These are phyloP conservation scores for Halcyon badia DNA, from an alignment of 2,797 vertebrate species.

Conservation along the genomic window DNA sequence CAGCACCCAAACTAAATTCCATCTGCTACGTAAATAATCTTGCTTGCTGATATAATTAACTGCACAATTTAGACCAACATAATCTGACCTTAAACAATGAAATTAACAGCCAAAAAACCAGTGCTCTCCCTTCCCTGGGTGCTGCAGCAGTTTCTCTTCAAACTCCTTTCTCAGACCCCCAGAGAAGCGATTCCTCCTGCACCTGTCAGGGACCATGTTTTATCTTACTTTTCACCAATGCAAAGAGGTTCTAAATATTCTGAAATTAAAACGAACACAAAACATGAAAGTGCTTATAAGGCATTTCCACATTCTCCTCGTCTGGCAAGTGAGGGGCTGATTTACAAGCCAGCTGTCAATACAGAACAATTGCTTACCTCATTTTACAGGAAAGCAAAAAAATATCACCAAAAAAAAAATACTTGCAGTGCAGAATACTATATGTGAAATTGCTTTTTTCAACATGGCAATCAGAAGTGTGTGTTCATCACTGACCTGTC, in stretches of 20 bases:
- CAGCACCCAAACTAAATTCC: conserved; percentile 18
- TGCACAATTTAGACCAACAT: neutral
- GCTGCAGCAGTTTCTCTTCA: neutral
- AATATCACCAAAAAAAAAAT: neutral
- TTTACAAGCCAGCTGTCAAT: conserved; percentile 46
- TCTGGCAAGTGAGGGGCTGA: conserved; percentile 1
- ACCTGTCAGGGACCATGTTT: neutral
- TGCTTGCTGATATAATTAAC: conserved; percentile 45
- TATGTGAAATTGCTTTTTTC: neutral
- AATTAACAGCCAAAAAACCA: conserved; percentile 30
- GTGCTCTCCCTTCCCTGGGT: neutral
- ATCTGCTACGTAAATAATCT: conserved; percentile 24
- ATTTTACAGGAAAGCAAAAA: conserved; percentile 8
- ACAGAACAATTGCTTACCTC: conserved; percentile 10
- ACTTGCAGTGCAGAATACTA: neutral
- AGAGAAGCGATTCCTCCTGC: neutral
- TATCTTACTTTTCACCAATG: neutral
- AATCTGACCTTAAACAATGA: conserved; percentile 59
- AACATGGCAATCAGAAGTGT: neutral
- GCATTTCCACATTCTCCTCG: neutral
- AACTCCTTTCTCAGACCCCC: neutral
- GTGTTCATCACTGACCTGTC: neutral
- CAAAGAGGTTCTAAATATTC: conserved; percentile 19
- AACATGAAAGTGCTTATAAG: conserved; percentile 28
- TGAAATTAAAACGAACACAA: neutral